phyloP scores from a whole-genome alignment of 2,113 vertebrate genomes.

The Pipra filicauda region DNA sequence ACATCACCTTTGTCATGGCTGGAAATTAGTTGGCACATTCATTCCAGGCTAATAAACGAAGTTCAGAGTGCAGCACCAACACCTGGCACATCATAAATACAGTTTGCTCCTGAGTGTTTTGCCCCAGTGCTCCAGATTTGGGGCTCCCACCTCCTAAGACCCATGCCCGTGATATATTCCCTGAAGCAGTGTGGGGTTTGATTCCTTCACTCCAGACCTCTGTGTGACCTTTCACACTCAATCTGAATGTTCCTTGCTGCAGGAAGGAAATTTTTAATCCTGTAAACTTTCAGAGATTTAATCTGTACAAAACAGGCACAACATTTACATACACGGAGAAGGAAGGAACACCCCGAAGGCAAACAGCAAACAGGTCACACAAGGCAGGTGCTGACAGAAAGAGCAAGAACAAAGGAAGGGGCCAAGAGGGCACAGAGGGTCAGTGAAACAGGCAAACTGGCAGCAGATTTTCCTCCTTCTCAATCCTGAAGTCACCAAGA shows the following conservation, averaged over 20 bases:
- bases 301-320: neutral
- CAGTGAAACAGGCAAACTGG: accelerated
- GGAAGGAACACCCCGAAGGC: slow-evolving; percentile 46
- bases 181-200: neutral
- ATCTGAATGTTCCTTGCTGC: neutral
- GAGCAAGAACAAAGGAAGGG: neutral
- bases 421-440: neutral
- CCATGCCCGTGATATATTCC: neutral
- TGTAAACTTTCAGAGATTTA: neutral
- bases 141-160: neutral
- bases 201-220: neutral
- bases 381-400: neutral
- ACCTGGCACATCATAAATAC: accelerated
- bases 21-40: neutral
- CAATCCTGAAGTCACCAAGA: neutral
- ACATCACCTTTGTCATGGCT: neutral
- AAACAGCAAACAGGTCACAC: neutral
- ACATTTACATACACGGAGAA: neutral
- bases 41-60: neutral
- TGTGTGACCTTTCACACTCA: neutral
- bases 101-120: neutral
- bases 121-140: neutral
- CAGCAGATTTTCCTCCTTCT: neutral
- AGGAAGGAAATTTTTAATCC: neutral
- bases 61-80: neutral